Evolutionary conservation across 2,797 vertebrate species (phyloP).

Genomic region (Rhynchotus rufescens): DNA sequence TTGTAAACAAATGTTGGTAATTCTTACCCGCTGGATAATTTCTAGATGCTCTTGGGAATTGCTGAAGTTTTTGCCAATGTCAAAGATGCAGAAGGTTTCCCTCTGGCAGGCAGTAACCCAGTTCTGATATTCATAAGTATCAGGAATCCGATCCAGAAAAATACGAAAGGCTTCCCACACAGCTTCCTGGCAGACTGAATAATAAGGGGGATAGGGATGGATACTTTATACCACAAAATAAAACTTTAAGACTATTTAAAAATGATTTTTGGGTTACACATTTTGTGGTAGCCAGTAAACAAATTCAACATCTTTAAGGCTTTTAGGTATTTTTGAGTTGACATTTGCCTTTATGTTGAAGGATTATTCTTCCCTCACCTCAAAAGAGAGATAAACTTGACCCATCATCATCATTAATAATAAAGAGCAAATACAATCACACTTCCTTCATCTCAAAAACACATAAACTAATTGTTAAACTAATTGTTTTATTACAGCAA

Average conservation of each 20-base stretch:
- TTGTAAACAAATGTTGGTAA: neutral
- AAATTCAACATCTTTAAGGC: neutral
- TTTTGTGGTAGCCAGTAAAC: neutral
- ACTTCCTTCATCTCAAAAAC: neutral
- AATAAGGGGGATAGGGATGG: neutral
- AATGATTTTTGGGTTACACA: neutral
- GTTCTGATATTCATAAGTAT: constrained; percentile 87
- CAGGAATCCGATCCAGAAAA: constrained; percentile 92
- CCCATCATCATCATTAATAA: neutral
- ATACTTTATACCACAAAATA: neutral
- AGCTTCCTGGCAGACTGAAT: constrained; percentile 92
- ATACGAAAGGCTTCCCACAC: constrained; percentile 95
- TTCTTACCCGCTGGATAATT: constrained; percentile 87
- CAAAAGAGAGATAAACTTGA: neutral
- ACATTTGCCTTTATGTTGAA: neutral
- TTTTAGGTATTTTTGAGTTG: neutral
- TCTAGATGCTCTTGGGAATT: constrained; percentile 88
- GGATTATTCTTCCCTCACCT: neutral
- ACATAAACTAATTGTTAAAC: neutral
- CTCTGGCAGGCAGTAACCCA: constrained; percentile 91
- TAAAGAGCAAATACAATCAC: neutral
- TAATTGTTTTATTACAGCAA: neutral
- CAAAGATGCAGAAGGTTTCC: constrained; percentile 89
- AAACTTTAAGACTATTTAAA: neutral
- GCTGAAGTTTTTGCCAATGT: constrained; percentile 93